Evolutionary conservation across 2,888 invertebrate genomes (phyloP).

Genomic region (Cheilosia variabilis): DNA sequence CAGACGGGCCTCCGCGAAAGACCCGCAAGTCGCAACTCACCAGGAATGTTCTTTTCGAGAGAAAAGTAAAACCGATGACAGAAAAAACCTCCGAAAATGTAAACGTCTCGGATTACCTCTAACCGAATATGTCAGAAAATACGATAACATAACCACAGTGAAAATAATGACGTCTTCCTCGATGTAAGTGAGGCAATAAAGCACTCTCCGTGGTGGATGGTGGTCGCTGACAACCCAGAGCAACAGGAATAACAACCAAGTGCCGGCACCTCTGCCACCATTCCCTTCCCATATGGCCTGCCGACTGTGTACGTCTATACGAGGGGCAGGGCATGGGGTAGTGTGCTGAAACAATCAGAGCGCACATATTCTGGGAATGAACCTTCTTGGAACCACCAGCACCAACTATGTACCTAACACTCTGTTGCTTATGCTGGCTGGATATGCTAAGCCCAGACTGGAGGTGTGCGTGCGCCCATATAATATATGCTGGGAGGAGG

Average conservation of each 20-base stretch:
- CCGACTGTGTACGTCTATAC: neutral
- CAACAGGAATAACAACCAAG: conserved; percentile 48
- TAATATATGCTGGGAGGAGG: conserved; percentile 9
- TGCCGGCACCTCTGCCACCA: neutral
- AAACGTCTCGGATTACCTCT: conserved; percentile 31
- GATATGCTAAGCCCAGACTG: neutral
- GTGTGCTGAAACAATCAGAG: conserved; percentile 11
- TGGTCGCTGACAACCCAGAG: conserved; percentile 28
- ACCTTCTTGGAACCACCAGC: conserved; percentile 36
- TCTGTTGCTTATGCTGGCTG: conserved; percentile 32
- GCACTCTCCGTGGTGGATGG: conserved; percentile 31
- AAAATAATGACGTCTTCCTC: conserved; percentile 47
- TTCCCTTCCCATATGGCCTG: neutral
- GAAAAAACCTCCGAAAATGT: conserved; percentile 10
- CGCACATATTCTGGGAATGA: conserved; percentile 29
- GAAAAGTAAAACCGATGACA: neutral
- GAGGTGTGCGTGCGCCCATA: conserved; percentile 16
- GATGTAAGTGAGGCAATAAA: conserved; percentile 40
- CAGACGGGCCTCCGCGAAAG: too few species aligned
- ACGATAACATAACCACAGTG: conserved; percentile 17
- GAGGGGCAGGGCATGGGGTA: neutral
- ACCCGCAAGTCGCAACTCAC: neutral
- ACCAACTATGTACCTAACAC: neutral
- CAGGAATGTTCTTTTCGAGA: conserved; percentile 4
- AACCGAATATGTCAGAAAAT: conserved; percentile 28